Base-by-base conservation (phyloP, 2,888 invertebrate genomes). In the Melanostoma mellinum region DNA sequence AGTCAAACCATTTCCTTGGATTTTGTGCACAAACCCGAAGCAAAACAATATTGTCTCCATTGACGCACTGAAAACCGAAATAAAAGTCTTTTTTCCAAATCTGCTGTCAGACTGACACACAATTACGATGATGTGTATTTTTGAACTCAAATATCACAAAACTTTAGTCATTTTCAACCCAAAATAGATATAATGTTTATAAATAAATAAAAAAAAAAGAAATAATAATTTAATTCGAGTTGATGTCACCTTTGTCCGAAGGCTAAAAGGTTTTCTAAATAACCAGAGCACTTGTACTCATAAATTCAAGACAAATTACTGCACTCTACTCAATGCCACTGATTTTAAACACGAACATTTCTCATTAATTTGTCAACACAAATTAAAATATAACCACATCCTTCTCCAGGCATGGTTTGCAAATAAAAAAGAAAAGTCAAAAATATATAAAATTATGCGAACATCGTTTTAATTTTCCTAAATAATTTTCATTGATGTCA, bases 371-470 rank as follows among this genome's bases (percentile, higher is more conserved):
- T 63, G 63, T 63, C 63, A 63, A 48, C 63, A 50, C 48, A 38
- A 63, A 30, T 63, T 38, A 50, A 63, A 63, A 63, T 63, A 38
- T 50, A 63, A 63, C 63, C 63, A 63, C 63, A 63, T 63, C 63
- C 63, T 63, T 63, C 38, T 63, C 32, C 50, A 63, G 63, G 4
- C 38, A 50, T 63, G 50, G 48, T 6, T 35, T 3, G 1, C 44
- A 10, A 46, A 3, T 32, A 50, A 63, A 33, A 63, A 38, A 50
- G 35, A 10, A 20, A 20, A 20, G 20, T 20, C 20, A 20, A 20
- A 20, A 20, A 20, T 20, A 20, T 20, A 20, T 20, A 20, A 20
- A 20, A 20, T 20, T 20, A 20, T 20, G 20, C 20, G 20, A 20
- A 20, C 20, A 2, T 46, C 6, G n/a, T 46, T 5, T 5, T 8